Conservation (phyloP, 2,113 vertebrate species). For the Xyliphius kryptos region DNA sequence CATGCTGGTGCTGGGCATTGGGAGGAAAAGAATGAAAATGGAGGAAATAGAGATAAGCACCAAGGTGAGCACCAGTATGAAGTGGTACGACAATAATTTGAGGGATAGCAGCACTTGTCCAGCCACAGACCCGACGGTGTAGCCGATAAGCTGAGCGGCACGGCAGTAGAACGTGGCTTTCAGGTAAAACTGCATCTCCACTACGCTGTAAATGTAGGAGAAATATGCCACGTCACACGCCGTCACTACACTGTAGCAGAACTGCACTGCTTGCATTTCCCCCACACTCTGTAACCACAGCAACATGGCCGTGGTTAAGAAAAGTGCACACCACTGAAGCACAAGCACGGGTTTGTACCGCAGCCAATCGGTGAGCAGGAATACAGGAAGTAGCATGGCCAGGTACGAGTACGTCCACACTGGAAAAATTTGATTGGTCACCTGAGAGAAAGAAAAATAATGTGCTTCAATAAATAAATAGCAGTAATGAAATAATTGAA, state of each 20-base stretch:
- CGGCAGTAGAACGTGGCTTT: constrained; percentile 79
- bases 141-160: constrained; percentile 71
- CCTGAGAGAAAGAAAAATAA: constrained; percentile 42
- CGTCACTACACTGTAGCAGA: constrained; percentile 70
- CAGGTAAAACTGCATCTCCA: constrained; percentile 73
- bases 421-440: constrained; percentile 73
- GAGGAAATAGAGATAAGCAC: constrained; percentile 64
- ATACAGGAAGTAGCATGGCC: constrained; percentile 70
- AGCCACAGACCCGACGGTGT: constrained; percentile 70
- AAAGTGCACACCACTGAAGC: constrained; percentile 58
- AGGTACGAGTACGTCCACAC: constrained; percentile 90
- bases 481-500: too few relatives aligned
- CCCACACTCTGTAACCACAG: constrained; percentile 65
- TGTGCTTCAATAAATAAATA: too few relatives aligned
- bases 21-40: constrained; percentile 64
- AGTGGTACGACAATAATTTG: constrained; percentile 62
- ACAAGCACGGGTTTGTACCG: constrained; percentile 85
- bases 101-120: constrained; percentile 82
- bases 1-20: constrained; percentile 81
- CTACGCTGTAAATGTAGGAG: constrained; percentile 87
- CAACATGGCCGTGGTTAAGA: constrained; percentile 64
- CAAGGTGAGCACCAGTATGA: constrained; percentile 70
- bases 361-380: constrained; percentile 80
- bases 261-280: constrained; percentile 76
- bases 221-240: constrained; percentile 87